Base-by-base conservation (phyloP, 2,888 invertebrate genomes). In the Drosophila cyrtoloma region DNA sequence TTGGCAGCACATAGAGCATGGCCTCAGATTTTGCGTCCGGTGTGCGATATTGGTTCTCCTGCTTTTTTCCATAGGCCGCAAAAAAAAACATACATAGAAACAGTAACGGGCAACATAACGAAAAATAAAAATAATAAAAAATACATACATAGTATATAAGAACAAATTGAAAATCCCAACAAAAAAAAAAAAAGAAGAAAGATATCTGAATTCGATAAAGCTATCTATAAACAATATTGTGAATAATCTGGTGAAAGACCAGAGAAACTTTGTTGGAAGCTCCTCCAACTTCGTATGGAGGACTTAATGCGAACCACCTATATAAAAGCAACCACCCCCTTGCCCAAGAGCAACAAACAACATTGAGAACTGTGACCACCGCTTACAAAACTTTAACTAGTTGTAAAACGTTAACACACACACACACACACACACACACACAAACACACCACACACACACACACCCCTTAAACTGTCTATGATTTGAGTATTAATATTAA, bases 11-110 rank as follows among this genome's bases (percentile, higher is more conserved):
- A 78, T 86, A 86, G 88, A 90, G 91, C 91, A 91, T 92, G 91
- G 90, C 92, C 90, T 92, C 92, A 88, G 84, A 91, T 86, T 90
- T 92, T 91, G 91, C 92, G 91, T 93, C 93, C 91, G 93, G 94
- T 92, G 92, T 92, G 87, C 93, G 93, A 91, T 92, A 93, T 91
- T 92, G 93, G 84, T 93, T 94, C 87, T 94, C 94, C 77, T 94
- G 94, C 91, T 93, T 92, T 90, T 93, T 86, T 6, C 84, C 90
- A 50, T 90, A 86, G 67, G 50, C 65, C 68, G 42, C 70, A 74
- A 50, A 57, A 30, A 32, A 19, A 26, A 51, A 50, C 53, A 53
- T 39, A 59, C 71, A 60, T 47, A 56, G 65, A 64, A 47, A 28
- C 33, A 56, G 52, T 30, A 62, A 32, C 51, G 28, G 51, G 64